phyloP scores from a whole-genome alignment of 2,113 vertebrate species.

The Chaetorhynchus papuensis region DNA sequence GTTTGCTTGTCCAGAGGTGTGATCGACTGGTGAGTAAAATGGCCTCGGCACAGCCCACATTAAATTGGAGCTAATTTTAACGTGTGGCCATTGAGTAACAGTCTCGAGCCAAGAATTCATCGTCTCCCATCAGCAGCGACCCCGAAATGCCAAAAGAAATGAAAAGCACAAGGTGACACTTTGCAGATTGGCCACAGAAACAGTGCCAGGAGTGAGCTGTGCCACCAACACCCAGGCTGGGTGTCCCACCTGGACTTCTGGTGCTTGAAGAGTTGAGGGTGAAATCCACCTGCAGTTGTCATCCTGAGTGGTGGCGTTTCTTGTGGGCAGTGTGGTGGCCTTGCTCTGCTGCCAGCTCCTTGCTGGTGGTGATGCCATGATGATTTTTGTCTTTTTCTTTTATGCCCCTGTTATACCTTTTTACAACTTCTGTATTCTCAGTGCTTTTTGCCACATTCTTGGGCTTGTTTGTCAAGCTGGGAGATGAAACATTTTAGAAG shows the following conservation, averaged over 20 bases:
- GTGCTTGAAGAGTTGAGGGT: fast-evolving
- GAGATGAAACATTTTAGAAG: too few relatives aligned
- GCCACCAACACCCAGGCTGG: fast-evolving
- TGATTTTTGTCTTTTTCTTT: too few relatives aligned
- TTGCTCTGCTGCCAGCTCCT: neutral
- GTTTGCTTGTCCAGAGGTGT: neutral
- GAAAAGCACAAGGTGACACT: fast-evolving
- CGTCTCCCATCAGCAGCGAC: neutral
- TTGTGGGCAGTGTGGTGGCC: neutral
- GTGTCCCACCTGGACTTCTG: too few relatives aligned
- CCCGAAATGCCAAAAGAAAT: neutral
- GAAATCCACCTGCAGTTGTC: neutral
- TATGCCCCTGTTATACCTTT: too few relatives aligned
- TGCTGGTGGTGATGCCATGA: too few relatives aligned
- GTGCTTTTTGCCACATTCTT: too few relatives aligned
- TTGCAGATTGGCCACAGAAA: fast-evolving
- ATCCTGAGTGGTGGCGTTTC: neutral
- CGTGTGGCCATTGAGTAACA: fast-evolving
- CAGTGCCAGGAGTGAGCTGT: fast-evolving
- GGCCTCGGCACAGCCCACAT: neutral
- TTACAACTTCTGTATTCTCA: too few relatives aligned
- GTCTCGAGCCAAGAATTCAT: neutral
- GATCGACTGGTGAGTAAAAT: neutral
- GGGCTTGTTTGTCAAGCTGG: too few relatives aligned
- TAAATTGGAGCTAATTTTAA: neutral